Evolutionary conservation across 2,888 invertebrate species (phyloP), one percentile per base, ranked within the genome.

Genomic region (Ametastegia equiseti): DNA sequence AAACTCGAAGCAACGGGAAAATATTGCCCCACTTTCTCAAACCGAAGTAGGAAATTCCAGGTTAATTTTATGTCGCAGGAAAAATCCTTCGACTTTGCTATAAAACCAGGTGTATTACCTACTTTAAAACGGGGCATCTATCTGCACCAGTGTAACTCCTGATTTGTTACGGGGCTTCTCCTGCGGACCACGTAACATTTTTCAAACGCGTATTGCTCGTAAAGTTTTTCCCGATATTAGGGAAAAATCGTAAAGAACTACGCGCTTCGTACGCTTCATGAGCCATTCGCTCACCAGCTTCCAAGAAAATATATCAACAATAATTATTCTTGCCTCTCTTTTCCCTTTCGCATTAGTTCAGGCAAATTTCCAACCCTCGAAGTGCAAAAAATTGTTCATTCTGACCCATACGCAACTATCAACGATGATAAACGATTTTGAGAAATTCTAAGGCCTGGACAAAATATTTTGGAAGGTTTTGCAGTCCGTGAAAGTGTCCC

Each of bases 11-110:
- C 54, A 5, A n/a, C 15, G 7, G 50, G 27, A 50, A 73, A 73
- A 73, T 73, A 73, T 73, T 47, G 73, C 47, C n/a, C 33, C 33
- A 33, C 47, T 30, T 50, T 15, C 69, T 69, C 39, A 42, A 69
- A 69, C 69, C 69, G 39, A 69, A 69, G 69, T 39, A 69, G 27
- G 50, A 47, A 50, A 45, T 47, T 27, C 47, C 71, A 47, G 47
- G 71, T 73, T 73, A 73, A 73, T 73, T 73, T 73, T 73, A 73
- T 73, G 47, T 73, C 71, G 47, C 47, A 73, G 47, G 11, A 67
- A 73, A 73, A 73, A 73, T 73, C 71, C 47, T 73, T 45, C 33
- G 47, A 73, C 27, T 73, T n/a, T 11, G 30, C 71, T 33, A 73
- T 73, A 73, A 47, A 73, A 73, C 71, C 15, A 11, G 39, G 27